Base-by-base conservation (phyloP, 1,140 invertebrate species). In the Hyles euphorbiae region DNA sequence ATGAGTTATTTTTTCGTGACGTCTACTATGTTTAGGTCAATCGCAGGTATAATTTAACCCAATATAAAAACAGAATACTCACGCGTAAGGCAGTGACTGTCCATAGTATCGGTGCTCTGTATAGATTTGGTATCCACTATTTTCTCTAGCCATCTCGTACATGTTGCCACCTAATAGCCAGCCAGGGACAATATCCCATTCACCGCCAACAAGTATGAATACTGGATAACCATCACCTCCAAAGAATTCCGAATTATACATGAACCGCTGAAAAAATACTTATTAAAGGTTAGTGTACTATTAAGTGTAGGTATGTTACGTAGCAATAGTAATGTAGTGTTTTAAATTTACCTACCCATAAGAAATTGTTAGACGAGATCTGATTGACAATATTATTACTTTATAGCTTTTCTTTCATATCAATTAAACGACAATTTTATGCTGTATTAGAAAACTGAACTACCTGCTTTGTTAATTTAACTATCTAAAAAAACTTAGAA, bases 81-180 rank as follows among this genome's bases (percentile, higher is more conserved):
- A 96, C 94, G 65, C 59, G 48, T 92, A 94, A 3, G 96, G 96
- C 63, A 91, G 90, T 73, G 94, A 95, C 65, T 93, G 70, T 40
- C 96, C 96, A 80, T 96, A 97, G 83, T 92, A 97, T 52, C 96
- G 91, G 83, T 97, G 96, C 74, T 97, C 96, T 1, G 96, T 91
- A 61, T 93, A 93, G 56, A 92, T 88, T 68, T 92, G 78, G 11
- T 89, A 88, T 4, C 94, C 96, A 46, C 90, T 90, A 70, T 94
- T 91, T 48, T 92, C 83, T 53, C 90, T 90, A 32, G 92, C 93
- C 63, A 93, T 86, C 33, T 91, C 86, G 63, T 82, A 90, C 90
- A 93, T 92, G 47, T 91, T 89, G 8, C 93, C 92, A 4, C 63
- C 70, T 44, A 70, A 60, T n/a, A 93, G 76, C 63, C 78, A 91